These are phyloP conservation scores for Stegana nigrithorax DNA, from an alignment of 2,888 invertebrate genomes.

Conservation along the genomic window DNA sequence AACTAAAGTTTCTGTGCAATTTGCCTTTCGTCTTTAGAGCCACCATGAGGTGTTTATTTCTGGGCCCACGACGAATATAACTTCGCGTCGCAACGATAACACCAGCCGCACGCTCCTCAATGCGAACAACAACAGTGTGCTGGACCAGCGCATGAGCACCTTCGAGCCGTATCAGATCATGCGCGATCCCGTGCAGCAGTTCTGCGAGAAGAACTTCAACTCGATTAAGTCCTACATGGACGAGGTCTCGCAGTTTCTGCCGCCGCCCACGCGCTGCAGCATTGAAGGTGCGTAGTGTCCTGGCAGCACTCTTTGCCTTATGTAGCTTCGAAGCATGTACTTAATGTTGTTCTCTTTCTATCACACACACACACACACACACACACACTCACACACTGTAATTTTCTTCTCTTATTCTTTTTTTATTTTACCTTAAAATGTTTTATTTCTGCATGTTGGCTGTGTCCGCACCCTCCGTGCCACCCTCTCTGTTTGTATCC, in stretches of 20 bases:
- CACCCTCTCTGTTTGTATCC: neutral
- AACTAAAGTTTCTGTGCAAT: neutral
- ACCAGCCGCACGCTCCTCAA: conserved; percentile 84
- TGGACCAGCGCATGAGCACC: conserved; percentile 77
- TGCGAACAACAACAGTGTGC: conserved; percentile 68
- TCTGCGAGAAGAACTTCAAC: conserved; percentile 93
- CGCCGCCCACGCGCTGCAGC: conserved; percentile 92
- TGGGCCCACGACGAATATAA: conserved; percentile 74
- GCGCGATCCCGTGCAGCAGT: conserved; percentile 92
- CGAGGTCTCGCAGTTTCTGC: conserved; percentile 84
- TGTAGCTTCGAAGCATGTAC: conserved; percentile 13
- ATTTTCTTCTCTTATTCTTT: conserved; percentile 11
- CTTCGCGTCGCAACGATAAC: conserved; percentile 77
- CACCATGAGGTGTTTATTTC: conserved; percentile 71
- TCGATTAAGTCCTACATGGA: conserved; percentile 94
- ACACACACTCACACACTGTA: too few species aligned
- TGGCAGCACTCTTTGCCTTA: neutral
- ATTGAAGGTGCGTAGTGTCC: conserved; percentile 80
- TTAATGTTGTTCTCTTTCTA: conserved; percentile 25
- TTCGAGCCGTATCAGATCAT: conserved; percentile 89
- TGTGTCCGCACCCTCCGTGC: neutral
- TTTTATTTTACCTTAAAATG: neutral
- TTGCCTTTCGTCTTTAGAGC: conserved; percentile 38
- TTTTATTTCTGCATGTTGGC: neutral
- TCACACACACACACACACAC: too few species aligned